Evolutionary conservation across 2,888 invertebrate genomes (phyloP), one percentile per base, ranked within the genome.

Genomic region (Agrotis puta): DNA sequence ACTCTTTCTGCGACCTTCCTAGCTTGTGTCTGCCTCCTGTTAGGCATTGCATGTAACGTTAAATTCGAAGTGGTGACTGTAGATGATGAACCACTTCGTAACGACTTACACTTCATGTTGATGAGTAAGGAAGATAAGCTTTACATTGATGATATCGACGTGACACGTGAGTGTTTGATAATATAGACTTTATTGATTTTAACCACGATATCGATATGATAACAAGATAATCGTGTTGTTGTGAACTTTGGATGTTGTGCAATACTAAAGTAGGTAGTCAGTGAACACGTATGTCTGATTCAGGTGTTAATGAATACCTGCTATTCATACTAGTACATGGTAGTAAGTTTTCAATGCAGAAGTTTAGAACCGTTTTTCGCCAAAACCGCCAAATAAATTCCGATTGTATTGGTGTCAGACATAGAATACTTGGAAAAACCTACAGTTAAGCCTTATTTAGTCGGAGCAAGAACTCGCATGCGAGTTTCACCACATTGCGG

Each of bases 91-190:
- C 93, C 95, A 0, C 65, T 95, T 27, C 75, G 87, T 0, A 88
- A 93, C 68, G 96, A 96, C 73, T 84, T 96, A 66, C 95, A 95
- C 71, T 90, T 92, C 39, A 90, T 95, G 89, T 74, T 95, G 62
- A 85, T 95, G 91, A 95, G 95, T 72, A 91, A 91, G 61, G 90
- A 92, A 14, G 93, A 95, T 64, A 94, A 93, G 39, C 84, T 95
- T 3, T 96, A 94, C 57, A 91, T 95, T 3, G 94, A 95, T 53
- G 95, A 96, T 75, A 92, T 96, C 59, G 95, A 96, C 78, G 87
- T 90, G 4, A 91, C 93, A 0, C 90, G 95, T 96, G 76, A 93
- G 94, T 94, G 63, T 70, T 62, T 61, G 53, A 78, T 50, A 59
- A 56, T n/a, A 47, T 16, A 65, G 53, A 24, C 13, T 24, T 39